These are phyloP conservation scores for Oedothorax gibbosus DNA, from an alignment of 1,140 invertebrate species.

Conservation along the genomic window DNA sequence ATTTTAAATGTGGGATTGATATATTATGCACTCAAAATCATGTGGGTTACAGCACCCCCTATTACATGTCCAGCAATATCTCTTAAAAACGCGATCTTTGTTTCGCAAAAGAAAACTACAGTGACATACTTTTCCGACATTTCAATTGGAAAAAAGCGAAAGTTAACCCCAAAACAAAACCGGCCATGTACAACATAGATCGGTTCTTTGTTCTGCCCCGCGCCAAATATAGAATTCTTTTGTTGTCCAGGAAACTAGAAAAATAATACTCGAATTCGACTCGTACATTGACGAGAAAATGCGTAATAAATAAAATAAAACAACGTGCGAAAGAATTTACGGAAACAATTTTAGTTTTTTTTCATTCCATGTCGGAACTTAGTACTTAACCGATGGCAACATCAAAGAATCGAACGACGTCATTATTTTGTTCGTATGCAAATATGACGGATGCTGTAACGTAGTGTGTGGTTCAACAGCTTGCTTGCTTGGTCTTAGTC, in stretches of 20 bases:
- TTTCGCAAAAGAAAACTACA: conserved; percentile 2
- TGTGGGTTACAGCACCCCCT: too few relatives aligned
- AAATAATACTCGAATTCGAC: conserved; percentile 4
- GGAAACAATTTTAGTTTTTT: conserved; percentile 46
- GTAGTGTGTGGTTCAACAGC: conserved; percentile 21
- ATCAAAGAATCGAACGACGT: not conserved
- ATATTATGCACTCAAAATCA: too few relatives aligned
- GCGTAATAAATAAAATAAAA: not conserved
- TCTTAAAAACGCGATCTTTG: not conserved
- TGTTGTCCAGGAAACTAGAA: conserved; percentile 11
- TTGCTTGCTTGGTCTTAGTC: conserved; percentile 15
- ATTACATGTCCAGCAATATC: not conserved
- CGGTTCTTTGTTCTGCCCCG: conserved; percentile 20
- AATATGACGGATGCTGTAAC: conserved; percentile 43
- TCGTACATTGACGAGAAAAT: not conserved
- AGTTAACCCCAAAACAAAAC: conserved; percentile 48
- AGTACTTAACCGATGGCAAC: conserved; percentile 9
- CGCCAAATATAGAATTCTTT: conserved; percentile 33
- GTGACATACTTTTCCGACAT: conserved; percentile 35
- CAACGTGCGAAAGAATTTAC: conserved; percentile 38
- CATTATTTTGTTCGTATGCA: conserved; percentile 19
- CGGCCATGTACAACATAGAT: conserved; percentile 12
- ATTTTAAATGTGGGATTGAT: too few relatives aligned
- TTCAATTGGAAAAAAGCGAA: conserved; percentile 43
- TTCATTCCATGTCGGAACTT: not conserved